Evolutionary conservation across 2,113 vertebrate species (phyloP), one percentile per base, ranked within the genome.

Genomic region (Tautogolabrus adspersus): DNA sequence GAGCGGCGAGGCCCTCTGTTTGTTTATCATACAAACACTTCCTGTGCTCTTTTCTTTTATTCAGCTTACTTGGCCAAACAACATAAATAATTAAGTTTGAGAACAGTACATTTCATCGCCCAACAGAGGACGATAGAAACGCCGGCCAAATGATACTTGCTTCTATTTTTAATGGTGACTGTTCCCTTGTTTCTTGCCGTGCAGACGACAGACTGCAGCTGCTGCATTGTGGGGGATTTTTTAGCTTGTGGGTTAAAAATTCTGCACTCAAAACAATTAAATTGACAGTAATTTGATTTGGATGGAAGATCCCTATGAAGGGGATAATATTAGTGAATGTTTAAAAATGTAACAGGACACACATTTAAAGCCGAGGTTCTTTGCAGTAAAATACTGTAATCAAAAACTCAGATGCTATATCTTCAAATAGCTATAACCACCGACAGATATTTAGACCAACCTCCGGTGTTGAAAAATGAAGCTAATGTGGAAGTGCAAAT

Each of bases 31-130:
- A 51, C 42, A 70, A 83, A 89, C 60, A 75, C 69, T 72, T 59
- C 74, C 56, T 82, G 72, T 72, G 1, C 56, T 44, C 21, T 12
- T 44, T 30, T 19, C 23, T 52, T 63, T 72, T 56, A 64, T 76
- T 52, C 0, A 64, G 72, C 68, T 77, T 62, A 52, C 57, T 86
- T 74, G 68, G 75, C 71, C 68, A 82, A 87, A 88, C 79, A 56
- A 67, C 71, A 83, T 88, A 57, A 91, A 91, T 88, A 80, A 88
- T 90, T 66, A 57, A 84, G 84, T 78, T 86, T 82, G 11, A 54
- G 83, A 80, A 84, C 69, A 72, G 70, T 47, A n/a, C 69, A 42
- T 79, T 62, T 63, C 60, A 76, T 69, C 56, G 47, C 57, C 77
- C 40, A 38, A 57, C 63, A 78, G 73, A 67, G 73, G 75, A 75